These are phyloP conservation scores for Galeopterus variegatus DNA, from an alignment of 2,113 vertebrate species.

Conservation along the genomic window DNA sequence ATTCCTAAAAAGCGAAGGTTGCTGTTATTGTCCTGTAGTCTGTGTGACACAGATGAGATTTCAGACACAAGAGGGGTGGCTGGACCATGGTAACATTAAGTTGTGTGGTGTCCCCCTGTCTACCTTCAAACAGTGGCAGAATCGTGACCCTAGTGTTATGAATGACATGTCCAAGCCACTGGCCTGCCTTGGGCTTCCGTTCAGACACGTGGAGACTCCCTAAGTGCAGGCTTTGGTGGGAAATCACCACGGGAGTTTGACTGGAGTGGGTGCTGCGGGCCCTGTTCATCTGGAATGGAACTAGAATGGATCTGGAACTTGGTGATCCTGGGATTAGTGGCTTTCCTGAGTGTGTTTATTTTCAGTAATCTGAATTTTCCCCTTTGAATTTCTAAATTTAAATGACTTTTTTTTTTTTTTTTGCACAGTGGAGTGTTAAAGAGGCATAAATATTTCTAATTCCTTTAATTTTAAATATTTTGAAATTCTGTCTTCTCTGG, in stretches of 20 bases:
- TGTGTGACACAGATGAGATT: too few relatives aligned
- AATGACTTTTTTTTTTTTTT: background rate
- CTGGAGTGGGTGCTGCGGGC: too few relatives aligned
- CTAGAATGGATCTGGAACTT: background rate
- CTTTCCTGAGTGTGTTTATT: background rate
- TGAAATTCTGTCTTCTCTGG: background rate
- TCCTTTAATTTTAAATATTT: background rate
- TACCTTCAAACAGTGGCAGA: too few relatives aligned
- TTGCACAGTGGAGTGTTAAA: background rate
- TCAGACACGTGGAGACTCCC: background rate
- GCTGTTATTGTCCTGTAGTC: accelerated
- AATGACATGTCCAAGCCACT: background rate
- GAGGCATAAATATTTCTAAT: background rate
- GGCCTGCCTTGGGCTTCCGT: background rate
- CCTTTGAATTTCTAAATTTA: background rate
- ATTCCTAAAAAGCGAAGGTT: background rate
- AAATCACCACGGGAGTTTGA: background rate
- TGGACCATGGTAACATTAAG: accelerated
- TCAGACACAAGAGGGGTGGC: background rate
- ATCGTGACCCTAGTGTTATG: background rate
- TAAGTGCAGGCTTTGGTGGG: too few relatives aligned
- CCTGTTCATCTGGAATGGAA: background rate
- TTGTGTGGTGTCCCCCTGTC: background rate
- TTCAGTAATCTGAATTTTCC: background rate
- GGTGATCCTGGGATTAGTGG: background rate